Evolutionary conservation across 2,888 invertebrate genomes (phyloP).

Genomic region (Xestia c-nigrum): DNA sequence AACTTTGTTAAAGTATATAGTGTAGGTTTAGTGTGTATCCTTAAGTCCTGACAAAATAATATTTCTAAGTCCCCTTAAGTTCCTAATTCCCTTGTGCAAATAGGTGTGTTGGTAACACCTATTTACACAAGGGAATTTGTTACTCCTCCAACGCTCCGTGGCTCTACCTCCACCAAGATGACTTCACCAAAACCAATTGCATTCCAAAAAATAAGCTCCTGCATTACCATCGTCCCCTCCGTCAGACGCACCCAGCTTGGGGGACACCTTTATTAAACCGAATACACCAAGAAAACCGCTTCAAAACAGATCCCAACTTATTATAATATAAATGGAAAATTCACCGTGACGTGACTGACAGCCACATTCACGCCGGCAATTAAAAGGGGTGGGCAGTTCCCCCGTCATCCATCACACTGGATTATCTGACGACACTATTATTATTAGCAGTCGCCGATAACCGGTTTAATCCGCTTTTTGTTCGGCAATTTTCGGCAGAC

Average conservation of each 20-base stretch:
- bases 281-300: conserved; percentile 68
- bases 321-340: conserved; percentile 90
- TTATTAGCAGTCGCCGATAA: conserved; percentile 86
- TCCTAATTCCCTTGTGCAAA: no score
- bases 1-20: not conserved
- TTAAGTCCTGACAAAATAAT: not conserved
- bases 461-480: conserved; percentile 86
- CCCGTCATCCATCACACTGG: conserved; percentile 86
- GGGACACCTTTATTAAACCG: conserved; percentile 71
- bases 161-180: conserved; percentile 17
- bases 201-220: conserved; percentile 58
- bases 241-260: conserved; percentile 42
- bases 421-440: conserved; percentile 87
- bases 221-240: conserved; percentile 60
- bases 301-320: conserved; percentile 79
- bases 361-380: conserved; percentile 84
- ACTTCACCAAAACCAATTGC: conserved; percentile 56
- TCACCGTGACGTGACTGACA: conserved; percentile 83
- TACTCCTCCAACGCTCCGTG: not conserved
- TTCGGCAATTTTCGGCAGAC: conserved; percentile 77
- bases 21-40: not conserved
- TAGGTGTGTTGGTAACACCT: no score
- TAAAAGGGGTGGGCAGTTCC: conserved; percentile 86
- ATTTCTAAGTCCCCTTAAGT: not conserved
- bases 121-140: not conserved